Evolutionary conservation across 2,888 invertebrate species (phyloP).

Genomic region (Caenorhabditis imperialis): DNA sequence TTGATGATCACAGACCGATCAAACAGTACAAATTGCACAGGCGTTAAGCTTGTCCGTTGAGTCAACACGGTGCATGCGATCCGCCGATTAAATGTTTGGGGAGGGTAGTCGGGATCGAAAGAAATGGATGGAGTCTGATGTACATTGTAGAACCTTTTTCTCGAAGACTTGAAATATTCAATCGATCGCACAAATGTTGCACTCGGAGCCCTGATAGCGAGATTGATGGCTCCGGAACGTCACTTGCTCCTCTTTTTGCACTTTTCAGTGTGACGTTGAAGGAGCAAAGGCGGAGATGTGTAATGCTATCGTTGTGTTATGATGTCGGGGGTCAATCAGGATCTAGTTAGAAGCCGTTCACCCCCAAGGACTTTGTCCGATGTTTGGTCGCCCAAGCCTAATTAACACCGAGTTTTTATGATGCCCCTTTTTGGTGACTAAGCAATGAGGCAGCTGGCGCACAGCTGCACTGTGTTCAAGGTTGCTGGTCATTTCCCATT

Average conservation of each 20-base stretch:
- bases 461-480: slow-evolving; percentile 52
- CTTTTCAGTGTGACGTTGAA: slow-evolving; percentile 1
- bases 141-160: too few species aligned
- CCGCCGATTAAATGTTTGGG: too few species aligned
- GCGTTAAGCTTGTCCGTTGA: slow-evolving; percentile 54
- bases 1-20: slow-evolving; percentile 52
- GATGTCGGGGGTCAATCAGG: too few species aligned
- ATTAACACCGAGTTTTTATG: slow-evolving; percentile 55
- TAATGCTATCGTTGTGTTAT: too few species aligned
- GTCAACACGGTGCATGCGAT: slow-evolving; percentile 30
- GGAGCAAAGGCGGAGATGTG: too few species aligned
- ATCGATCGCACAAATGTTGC: slow-evolving; percentile 35
- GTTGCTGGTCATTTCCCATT: too few species aligned
- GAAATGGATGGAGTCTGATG: too few species aligned
- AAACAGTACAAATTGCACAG: slow-evolving; percentile 55
- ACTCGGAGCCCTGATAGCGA: slow-evolving; percentile 7
- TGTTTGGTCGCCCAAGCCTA: slow-evolving; percentile 8
- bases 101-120: too few species aligned
- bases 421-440: too few species aligned
- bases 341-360: too few species aligned
- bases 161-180: too few species aligned
- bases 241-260: slow-evolving; percentile 44
- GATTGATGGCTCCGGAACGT: slow-evolving; percentile 36
- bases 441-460: slow-evolving; percentile 43
- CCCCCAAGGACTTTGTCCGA: too few species aligned